Evolutionary conservation across 2,797 vertebrate species (phyloP).

Genomic region (Sebastiscus albofasciatus): DNA sequence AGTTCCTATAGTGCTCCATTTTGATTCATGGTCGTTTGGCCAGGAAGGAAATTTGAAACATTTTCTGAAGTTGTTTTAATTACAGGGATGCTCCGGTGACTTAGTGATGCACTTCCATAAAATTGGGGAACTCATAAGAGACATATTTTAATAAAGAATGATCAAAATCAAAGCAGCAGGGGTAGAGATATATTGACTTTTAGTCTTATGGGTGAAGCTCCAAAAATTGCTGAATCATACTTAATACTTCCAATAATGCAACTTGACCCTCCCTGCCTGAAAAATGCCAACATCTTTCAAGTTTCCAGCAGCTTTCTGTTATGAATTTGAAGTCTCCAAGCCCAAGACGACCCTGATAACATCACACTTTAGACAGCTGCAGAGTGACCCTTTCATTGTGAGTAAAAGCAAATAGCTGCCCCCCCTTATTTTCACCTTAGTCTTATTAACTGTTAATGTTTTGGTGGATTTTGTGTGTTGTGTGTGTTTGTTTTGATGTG

Average conservation of each 20-base stretch:
- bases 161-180: slow-evolving; percentile 16
- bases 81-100: slow-evolving; percentile 1
- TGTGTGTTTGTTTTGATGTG: background rate
- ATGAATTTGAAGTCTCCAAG: background rate
- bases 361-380: background rate
- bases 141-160: background rate
- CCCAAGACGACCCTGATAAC: background rate
- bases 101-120: background rate
- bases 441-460: background rate
- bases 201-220: background rate
- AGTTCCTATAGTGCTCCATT: background rate
- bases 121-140: background rate
- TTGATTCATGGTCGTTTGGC: background rate
- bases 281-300: background rate
- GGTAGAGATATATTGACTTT: background rate
- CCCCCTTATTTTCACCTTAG: background rate
- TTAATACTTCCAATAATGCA: background rate
- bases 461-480: background rate
- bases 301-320: background rate
- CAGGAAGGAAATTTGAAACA: slow-evolving; percentile 2
- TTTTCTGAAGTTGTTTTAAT: slow-evolving; percentile 27
- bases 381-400: background rate
- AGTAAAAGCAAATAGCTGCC: background rate
- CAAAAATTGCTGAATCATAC: background rate
- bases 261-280: background rate